Base-by-base conservation (phyloP, 2,113 vertebrate species). In the Anguilla rostrata region DNA sequence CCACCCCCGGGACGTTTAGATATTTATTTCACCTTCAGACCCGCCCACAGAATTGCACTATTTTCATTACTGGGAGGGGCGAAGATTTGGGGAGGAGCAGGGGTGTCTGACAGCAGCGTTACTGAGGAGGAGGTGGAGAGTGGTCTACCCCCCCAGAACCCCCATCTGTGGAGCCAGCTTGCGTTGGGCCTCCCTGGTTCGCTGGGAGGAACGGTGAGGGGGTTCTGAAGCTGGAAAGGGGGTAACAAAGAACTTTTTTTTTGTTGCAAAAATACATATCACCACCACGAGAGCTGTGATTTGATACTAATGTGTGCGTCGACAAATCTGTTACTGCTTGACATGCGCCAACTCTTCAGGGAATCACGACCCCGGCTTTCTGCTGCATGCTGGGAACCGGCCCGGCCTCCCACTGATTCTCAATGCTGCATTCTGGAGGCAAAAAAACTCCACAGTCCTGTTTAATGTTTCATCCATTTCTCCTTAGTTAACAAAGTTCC, bases 401-500 rank as follows among this genome's bases (percentile, higher is more conserved):
- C 26, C 26, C n/a, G n/a, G 26, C n/a, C 71, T 75, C 8, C 9
- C 71, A 29, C 71, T 8, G 60, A 26, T 75, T 75, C n/a, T 34
- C 26, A 29, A 75, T 34, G n/a, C 71, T 75, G 71, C 71, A 75
- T 34, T 75, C 71, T 34, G 71, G 71, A 75, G n/a, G 71, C 71
- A 75, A 66, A 66, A 66, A 66, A 66, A 66, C 3, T 60, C 60
- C 3, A 66, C 60, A 2, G 60, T 22, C 26, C 84, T 78, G 6
- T 81, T 56, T 9, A 41, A 34, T 90, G 82, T 86, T 83, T 85
- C 22, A 78, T 84, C 53, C 41, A 83, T 63, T 85, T 11, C 63
- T 78, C 26, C 22, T n/a, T 20, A 66, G 71, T 8, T 9, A 84
- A 18, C 34, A 53, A 22, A 49, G 7, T 46, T 71, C 83, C 56